A percentile compares a stretch with the other conserved stretches of the same genome.
These are phyloP conservation scores for Paraescarpia echinospica DNA, from an alignment of 1,140 invertebrate species.

Conservation along the genomic window DNA sequence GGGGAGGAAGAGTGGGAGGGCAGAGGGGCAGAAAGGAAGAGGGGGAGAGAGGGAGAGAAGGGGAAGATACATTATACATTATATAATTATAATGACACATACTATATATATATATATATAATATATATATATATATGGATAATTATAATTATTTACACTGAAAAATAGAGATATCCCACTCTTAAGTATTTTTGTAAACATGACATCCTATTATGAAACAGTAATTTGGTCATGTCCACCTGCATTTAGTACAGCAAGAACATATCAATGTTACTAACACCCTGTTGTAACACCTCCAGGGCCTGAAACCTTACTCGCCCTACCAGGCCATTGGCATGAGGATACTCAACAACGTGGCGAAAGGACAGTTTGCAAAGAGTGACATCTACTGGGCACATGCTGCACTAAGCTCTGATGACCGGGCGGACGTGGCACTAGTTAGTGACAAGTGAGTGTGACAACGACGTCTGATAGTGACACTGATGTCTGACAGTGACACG, in stretches of 20 bases:
- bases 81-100: too few relatives aligned
- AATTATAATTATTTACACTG: too few relatives aligned
- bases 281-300: conserved; percentile 57
- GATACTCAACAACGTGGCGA: conserved; percentile 58
- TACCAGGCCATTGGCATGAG: conserved; percentile 65
- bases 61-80: too few relatives aligned
- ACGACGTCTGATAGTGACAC: neutral
- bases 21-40: too few relatives aligned
- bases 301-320: conserved; percentile 67
- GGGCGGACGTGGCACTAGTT: conserved; percentile 47
- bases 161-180: too few relatives aligned
- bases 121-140: too few relatives aligned
- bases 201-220: neutral
- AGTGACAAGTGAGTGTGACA: conserved; percentile 45
- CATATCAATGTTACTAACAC: neutral
- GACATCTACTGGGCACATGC: conserved; percentile 54
- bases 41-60: too few relatives aligned
- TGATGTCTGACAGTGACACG: too few relatives aligned
- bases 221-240: neutral
- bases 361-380: conserved; percentile 40
- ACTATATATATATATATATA: too few relatives aligned
- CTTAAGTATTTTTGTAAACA: too few relatives aligned
- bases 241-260: neutral
- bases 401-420: conserved; percentile 49
- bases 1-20: too few relatives aligned